Evolutionary conservation across 2,888 invertebrate genomes (phyloP).

Genomic region (Siphlonurus alternatus): DNA sequence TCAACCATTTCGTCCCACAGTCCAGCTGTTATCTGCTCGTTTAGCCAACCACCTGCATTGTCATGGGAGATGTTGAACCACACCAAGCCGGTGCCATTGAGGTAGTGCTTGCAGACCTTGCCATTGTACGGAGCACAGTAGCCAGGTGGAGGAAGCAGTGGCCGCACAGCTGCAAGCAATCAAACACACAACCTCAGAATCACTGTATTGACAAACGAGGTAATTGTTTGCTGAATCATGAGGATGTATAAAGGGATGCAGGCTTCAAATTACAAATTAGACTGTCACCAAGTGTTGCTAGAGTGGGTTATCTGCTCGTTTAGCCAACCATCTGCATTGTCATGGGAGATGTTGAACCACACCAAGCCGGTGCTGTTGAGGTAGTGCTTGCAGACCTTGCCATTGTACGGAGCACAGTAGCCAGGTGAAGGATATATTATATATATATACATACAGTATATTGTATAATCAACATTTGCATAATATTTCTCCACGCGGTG

Average conservation of each 20-base stretch:
- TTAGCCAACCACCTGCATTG: slow-evolving; percentile 51
- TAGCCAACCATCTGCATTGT: slow-evolving; percentile 48
- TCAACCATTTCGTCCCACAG: slow-evolving; percentile 77
- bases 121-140: slow-evolving; percentile 82
- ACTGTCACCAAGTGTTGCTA: too few relatives aligned
- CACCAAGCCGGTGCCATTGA: slow-evolving; percentile 43
- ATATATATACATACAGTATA: too few relatives aligned
- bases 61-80: slow-evolving; percentile 56
- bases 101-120: slow-evolving; percentile 51
- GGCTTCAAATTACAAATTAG: too few relatives aligned
- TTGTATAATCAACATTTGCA: too few relatives aligned
- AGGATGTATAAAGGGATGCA: too few relatives aligned
- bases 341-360: slow-evolving; percentile 54
- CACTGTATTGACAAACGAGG: too few relatives aligned
- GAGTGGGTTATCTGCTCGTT: slow-evolving; percentile 83
- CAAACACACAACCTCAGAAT: neutral
- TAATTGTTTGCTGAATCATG: too few relatives aligned
- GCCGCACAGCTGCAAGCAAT: neutral
- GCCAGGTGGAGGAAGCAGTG: slow-evolving; percentile 28
- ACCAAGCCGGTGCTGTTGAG: slow-evolving; percentile 44
- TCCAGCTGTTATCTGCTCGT: slow-evolving; percentile 67
- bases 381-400: slow-evolving; percentile 54
- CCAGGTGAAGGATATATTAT: slow-evolving; percentile 30
- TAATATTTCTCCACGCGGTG: too few relatives aligned
- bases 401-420: slow-evolving; percentile 76